phyloP scores from a whole-genome alignment of 30 jellyfish, hydroid and myxozoan genomes.

The Aurelia aurita complex sp. Pacific region DNA sequence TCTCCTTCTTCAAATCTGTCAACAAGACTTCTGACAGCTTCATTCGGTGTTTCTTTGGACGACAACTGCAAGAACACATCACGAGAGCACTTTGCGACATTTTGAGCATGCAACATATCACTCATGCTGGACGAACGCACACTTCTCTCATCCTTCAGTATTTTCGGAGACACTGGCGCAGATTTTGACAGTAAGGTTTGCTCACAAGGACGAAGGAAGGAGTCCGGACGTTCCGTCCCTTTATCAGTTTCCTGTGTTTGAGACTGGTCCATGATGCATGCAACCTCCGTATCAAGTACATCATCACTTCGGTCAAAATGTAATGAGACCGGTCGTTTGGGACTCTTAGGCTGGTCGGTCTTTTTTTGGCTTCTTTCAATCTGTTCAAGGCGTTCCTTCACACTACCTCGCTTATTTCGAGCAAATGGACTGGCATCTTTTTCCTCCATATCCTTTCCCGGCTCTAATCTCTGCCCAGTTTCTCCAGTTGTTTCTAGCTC shows the following conservation, averaged over 20 bases:
- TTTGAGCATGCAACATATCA: too few species aligned
- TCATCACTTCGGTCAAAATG: not conserved
- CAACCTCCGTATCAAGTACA: conserved; percentile 29
- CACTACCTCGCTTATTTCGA: conserved; percentile 42
- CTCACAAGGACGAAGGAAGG: not conserved
- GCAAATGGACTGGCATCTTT: not conserved
- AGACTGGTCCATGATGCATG: conserved; percentile 1
- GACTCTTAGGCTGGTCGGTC: not conserved
- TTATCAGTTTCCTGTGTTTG: not conserved
- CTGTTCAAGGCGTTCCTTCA: conserved; percentile 30
- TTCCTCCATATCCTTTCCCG: not conserved
- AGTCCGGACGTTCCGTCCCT: not conserved
- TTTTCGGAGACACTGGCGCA: conserved; percentile 11
- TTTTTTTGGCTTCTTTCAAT: conserved; percentile 13
- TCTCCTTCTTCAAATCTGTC: conserved; percentile 41
- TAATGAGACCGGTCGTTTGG: conserved; percentile 1
- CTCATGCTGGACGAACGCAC: too few species aligned
- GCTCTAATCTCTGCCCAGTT: not conserved
- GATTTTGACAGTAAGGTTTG: not conserved
- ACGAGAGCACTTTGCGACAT: not conserved
- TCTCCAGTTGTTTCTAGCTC: not conserved
- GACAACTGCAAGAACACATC: conserved; percentile 16
- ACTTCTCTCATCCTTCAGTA: not conserved
- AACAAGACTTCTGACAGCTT: conserved; percentile 53
- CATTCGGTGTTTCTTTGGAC: conserved; percentile 30